Evolutionary conservation across 2,888 invertebrate species (phyloP), one percentile per base, ranked within the genome.

Genomic region (Mesoligia furuncula): DNA sequence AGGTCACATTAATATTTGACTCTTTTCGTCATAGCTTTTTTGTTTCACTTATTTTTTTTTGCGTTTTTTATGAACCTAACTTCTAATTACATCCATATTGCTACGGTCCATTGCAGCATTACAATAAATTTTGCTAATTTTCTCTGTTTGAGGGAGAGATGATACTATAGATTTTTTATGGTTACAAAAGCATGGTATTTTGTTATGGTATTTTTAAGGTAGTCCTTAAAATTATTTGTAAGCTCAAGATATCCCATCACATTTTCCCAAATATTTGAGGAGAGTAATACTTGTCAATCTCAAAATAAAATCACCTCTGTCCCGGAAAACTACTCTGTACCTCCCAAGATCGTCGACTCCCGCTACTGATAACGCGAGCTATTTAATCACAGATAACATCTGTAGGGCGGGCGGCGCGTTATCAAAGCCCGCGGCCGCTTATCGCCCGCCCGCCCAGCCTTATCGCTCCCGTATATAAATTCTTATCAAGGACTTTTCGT

Each of bases 321-420:
- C 59, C 9, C 7, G 8, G 2, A 20, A 31, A 66, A 86, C 82
- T 92, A 91, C 90, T 91, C 94, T 95, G 79, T 74, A 71, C 86
- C 82, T 81, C 85, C 91, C 90, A 93, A 94, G 94, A 94, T 94
- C 92, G 92, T 90, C 90, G 88, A 90, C 88, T 89, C 91, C 87
- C 89, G 91, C 88, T 84, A 86, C 91, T 92, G 95, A 95, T 95
- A 95, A 93, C 90, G 90, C 91, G 88, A 88, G 95, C 95, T 95
- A 94, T 95, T 95, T 95, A 95, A 95, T 95, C 95, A 95, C 92
- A 94, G 95, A 95, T 95, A 94, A 88, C 91, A 95, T 95, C 94
- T 90, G 90, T 85, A 88, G 95, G 94, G 94, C 94, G 94, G 94
- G 93, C 92, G 94, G 92, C 87, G 91, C 87, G 91, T 91, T 94